phyloP scores from a whole-genome alignment of 2,888 invertebrate species.

The Pseudolycoriella hygida region DNA sequence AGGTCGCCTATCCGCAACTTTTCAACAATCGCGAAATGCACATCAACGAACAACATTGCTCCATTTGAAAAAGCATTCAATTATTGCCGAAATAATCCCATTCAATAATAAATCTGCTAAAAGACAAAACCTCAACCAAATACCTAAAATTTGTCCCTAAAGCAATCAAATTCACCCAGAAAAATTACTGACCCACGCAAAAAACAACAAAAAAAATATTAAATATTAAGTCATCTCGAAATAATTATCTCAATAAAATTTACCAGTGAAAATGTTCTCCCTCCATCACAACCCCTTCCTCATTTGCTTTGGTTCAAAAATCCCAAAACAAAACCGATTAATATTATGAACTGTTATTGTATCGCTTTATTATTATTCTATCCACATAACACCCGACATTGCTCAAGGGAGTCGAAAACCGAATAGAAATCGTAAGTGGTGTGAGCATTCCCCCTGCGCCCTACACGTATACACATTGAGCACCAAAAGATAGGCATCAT shows the following conservation, averaged over 20 bases:
- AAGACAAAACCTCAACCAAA: no score
- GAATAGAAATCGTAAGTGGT: neutral
- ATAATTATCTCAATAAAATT: neutral
- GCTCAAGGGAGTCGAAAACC: neutral
- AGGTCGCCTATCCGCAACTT: no score
- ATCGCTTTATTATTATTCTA: constrained; percentile 1
- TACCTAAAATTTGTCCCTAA: no score
- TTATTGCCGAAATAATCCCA: no score
- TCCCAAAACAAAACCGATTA: constrained; percentile 1
- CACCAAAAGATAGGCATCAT: no score
- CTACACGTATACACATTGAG: no score
- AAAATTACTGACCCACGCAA: no score
- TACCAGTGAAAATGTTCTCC: neutral
- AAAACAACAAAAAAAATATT: neutral
- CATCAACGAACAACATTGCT: no score
- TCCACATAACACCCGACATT: constrained; percentile 1
- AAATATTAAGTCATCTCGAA: neutral
- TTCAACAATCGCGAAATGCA: no score
- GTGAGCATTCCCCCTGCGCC: neutral
- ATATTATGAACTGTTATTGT: constrained; percentile 1
- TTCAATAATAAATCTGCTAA: no score
- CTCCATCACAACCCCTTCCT: neutral
- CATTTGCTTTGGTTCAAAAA: neutral
- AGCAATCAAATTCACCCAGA: no score
- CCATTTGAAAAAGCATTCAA: no score